These are phyloP conservation scores for Tenthredo scrophulariae DNA, from an alignment of 2,888 invertebrate species.

Conservation along the genomic window DNA sequence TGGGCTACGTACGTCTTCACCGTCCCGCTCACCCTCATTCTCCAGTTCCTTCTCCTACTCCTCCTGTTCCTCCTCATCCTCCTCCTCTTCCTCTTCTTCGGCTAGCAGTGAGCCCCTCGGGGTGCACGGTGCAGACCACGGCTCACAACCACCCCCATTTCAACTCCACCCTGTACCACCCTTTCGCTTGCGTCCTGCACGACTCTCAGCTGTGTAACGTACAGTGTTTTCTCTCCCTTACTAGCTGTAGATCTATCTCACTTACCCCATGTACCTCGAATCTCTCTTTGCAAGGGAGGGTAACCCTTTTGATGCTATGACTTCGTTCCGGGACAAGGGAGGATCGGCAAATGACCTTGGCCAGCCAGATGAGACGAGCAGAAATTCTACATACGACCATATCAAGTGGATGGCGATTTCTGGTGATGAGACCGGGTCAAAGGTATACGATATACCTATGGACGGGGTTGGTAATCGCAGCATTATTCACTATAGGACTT, in stretches of 20 bases:
- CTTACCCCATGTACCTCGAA: slow-evolving; percentile 10
- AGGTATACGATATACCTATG: not conserved
- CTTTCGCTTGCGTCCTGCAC: slow-evolving; percentile 60
- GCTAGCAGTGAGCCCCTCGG: slow-evolving; percentile 53
- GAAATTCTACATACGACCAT: not conserved
- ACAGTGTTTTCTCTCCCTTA: slow-evolving; percentile 61
- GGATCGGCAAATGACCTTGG: slow-evolving; percentile 22
- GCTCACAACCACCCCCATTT: slow-evolving; percentile 38
- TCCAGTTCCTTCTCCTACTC: slow-evolving; percentile 34
- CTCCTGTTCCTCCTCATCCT: slow-evolving; percentile 38
- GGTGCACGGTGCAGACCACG: slow-evolving; percentile 51
- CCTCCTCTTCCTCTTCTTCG: slow-evolving; percentile 53
- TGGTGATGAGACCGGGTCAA: not conserved
- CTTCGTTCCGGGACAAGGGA: slow-evolving; percentile 19
- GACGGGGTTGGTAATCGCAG: not conserved
- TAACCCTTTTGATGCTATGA: slow-evolving; percentile 44
- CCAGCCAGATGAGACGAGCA: not conserved
- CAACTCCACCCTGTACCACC: slow-evolving; percentile 68
- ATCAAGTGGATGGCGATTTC: not conserved
- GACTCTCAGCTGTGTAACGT: slow-evolving; percentile 42
- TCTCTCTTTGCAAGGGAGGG: not conserved
- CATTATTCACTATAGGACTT: not conserved
- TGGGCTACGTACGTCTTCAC: slow-evolving; percentile 52
- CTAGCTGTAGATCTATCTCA: not conserved
- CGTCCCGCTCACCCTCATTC: slow-evolving; percentile 51